Base-by-base conservation (phyloP, 1,140 invertebrate species). In the Cotesia typhae region DNA sequence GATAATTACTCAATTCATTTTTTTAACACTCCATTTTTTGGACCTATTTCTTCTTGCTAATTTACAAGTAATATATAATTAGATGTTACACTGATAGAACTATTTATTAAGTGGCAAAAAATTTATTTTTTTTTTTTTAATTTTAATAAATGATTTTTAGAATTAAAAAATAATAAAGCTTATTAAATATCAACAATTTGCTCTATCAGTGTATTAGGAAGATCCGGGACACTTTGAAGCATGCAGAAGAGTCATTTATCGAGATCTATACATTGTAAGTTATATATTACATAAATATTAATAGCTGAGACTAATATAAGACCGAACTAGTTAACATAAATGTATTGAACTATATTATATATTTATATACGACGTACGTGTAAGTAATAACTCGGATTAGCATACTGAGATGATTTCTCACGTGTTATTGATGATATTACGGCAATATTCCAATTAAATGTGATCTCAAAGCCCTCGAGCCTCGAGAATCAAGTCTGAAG, bases 361-460 rank as follows among this genome's bases (percentile, higher is more conserved):
- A 63, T 63, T 3, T 41, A 65, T 14, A 37, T 66, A 28, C 28
- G 28, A 28, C 28, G 28, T 28, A 28, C 28, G 28, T 28, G 2
- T 28, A 52, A 52, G 20, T 38, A 14, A 20, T 35, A 52, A n/a
- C 10, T 10, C 4, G 41, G 52, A 66, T 66, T 66, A 66, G 41
- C 64, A 66, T 66, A 28, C 41, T 28, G 20, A 66, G 64, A 66
- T 66, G 64, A 66, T 66, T 51, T 66, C 41, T 66, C 38, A 51
- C 64, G 47, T 41, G 38, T 53, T 28, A 14, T 35, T 14, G 63
- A 65, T 65, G 63, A 65, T 20, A 47, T 47, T 65, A 37, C 63
- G 41, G 38, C 17, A 14, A n/a, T 20, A 61, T 65, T 38, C 12
- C 38, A 65, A 65, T 65, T 65, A 65, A 12, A 36, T 65, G 12